phyloP scores from a whole-genome alignment of 2,888 invertebrate genomes.

The Cantharis nigra region DNA sequence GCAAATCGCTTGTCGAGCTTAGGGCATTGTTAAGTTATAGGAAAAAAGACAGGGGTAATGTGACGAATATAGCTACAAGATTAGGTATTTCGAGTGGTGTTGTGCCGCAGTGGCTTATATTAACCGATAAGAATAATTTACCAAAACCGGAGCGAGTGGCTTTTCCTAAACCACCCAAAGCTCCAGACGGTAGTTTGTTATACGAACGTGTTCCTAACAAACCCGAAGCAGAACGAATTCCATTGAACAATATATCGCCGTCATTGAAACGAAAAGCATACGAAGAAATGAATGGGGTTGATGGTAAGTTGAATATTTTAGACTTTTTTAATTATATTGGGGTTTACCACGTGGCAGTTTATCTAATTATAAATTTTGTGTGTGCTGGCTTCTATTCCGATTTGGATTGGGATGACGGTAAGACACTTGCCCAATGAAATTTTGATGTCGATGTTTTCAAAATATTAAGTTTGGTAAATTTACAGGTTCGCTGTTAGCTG shows the following conservation, averaged over 20 bases:
- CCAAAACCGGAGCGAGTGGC: slow-evolving; percentile 81
- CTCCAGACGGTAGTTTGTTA: slow-evolving; percentile 84
- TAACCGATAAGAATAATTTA: slow-evolving; percentile 75
- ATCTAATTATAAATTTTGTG: slow-evolving; percentile 50
- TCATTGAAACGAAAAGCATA: slow-evolving; percentile 83
- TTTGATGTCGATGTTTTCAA: background rate
- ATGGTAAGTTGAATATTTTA: slow-evolving; percentile 68
- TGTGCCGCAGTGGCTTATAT: slow-evolving; percentile 71
- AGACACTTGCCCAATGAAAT: slow-evolving; percentile 43
- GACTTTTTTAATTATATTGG: background rate
- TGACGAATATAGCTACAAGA: slow-evolving; percentile 72
- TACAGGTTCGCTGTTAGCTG: slow-evolving; percentile 51
- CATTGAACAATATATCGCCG: slow-evolving; percentile 60
- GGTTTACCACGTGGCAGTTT: background rate
- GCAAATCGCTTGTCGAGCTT: slow-evolving; percentile 61
- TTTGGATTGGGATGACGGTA: slow-evolving; percentile 68
- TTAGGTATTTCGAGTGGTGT: slow-evolving; percentile 67
- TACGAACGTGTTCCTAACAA: slow-evolving; percentile 88
- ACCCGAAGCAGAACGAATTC: slow-evolving; percentile 70
- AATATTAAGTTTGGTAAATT: background rate
- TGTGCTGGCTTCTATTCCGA: slow-evolving; percentile 65
- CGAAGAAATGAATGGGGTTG: slow-evolving; percentile 87
- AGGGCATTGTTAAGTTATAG: slow-evolving; percentile 61
- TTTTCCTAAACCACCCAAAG: slow-evolving; percentile 91
- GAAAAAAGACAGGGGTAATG: slow-evolving; percentile 66